These are phyloP conservation scores for Psammodynastes pulverulentus DNA, from an alignment of 2,113 vertebrate species.

Conservation along the genomic window DNA sequence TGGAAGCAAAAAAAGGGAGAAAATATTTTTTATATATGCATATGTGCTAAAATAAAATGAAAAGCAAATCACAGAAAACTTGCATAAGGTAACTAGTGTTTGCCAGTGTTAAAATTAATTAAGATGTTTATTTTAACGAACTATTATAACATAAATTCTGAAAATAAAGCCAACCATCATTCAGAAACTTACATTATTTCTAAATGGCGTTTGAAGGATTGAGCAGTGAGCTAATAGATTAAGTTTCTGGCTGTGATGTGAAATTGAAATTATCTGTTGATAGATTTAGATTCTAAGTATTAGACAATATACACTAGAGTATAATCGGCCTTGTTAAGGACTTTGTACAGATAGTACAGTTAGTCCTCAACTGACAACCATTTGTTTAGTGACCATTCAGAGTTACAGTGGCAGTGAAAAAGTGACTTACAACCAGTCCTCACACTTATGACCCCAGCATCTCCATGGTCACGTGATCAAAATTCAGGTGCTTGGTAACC, in stretches of 20 bases:
- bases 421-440: background rate
- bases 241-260: background rate
- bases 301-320: background rate
- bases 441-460: background rate
- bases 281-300: background rate
- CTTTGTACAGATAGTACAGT: background rate
- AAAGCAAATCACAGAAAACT: background rate
- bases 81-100: background rate
- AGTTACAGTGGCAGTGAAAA: background rate
- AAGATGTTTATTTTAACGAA: background rate
- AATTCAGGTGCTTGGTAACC: background rate
- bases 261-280: background rate
- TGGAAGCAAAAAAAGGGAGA: background rate
- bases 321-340: background rate
- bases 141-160: background rate
- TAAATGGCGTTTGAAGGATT: background rate
- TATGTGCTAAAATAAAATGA: background rate
- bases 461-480: background rate
- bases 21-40: background rate
- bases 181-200: background rate
- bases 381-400: background rate
- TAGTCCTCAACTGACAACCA: background rate
- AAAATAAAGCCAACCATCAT: background rate
- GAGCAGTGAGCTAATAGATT: background rate
- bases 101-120: background rate